Base-by-base conservation (phyloP, 2,797 vertebrate genomes). In the Telmatherina bonti region DNA sequence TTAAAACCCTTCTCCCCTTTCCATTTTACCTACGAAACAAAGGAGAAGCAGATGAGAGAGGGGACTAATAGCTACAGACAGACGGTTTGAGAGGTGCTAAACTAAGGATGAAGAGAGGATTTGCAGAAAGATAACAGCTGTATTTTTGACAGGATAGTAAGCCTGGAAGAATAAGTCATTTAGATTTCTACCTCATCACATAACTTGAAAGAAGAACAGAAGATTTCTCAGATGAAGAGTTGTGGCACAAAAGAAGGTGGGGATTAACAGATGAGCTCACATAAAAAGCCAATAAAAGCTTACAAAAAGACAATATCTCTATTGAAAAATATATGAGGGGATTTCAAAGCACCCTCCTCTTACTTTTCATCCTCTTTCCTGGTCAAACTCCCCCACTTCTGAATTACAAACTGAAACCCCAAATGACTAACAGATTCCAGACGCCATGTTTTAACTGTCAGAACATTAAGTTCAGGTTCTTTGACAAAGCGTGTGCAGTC, bases 401-500 rank as follows among this genome's bases (percentile, higher is more conserved):
- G 78, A 82, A 91, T 87, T 75, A 72, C 79, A 85, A 81, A 80
- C 49, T 70, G 55, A 86, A 92, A 89, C 78, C 85, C 81, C 76
- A 91, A 91, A 92, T 81, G 78, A 87, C 88, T 91, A 91, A 91
- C 88, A 92, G 90, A 92, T 83, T 91, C 84, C 85, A 88, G 85
- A 76, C 81, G 26, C 77, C 64, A 35, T 67, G 79, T 84, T 87
- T 91, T 82, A 83, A 79, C 84, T 88, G 87, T 86, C 89, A 87
- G 83, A 80, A 49, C 24, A 36, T 67, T 33, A 67, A 62, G 74
- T 82, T 88, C 79, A 84, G 83, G 79, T 89, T 88, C 84, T 84
- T 82, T 84, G 84, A 85, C 75, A 15, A 84, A 87, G 82, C 79
- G 63, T 82, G 77, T 84, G 87, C 76, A 73, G 86, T 84, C 83